Percentiles rank a stretch among this genome's conserved stretches.
These are phyloP conservation scores for Gavia stellata DNA, from an alignment of 2,113 vertebrate genomes.

Conservation along the genomic window DNA sequence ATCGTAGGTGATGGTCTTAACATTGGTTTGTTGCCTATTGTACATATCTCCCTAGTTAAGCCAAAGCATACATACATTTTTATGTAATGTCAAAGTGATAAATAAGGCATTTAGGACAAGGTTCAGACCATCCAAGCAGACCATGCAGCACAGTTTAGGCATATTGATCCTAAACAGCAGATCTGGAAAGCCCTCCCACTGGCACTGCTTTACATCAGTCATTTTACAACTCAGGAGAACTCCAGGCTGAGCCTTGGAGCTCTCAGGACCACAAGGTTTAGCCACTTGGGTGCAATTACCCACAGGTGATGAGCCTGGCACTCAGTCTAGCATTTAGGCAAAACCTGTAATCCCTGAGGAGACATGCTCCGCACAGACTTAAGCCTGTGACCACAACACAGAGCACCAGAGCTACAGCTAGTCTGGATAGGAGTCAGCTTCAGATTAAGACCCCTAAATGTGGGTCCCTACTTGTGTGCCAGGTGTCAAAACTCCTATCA, in stretches of 20 bases:
- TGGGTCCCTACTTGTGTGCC: not conserved
- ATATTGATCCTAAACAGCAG: not conserved
- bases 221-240: not conserved
- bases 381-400: not conserved
- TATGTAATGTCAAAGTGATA: not conserved
- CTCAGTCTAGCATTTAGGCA: not conserved
- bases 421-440: not conserved
- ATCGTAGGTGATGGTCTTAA: not conserved
- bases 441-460: not conserved
- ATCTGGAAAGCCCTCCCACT: not conserved
- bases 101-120: not conserved
- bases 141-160: not conserved
- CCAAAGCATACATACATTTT: not conserved
- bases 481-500: not conserved
- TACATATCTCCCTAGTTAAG: not conserved
- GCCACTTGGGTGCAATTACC: not conserved
- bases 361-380: fast-evolving
- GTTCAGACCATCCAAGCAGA: not conserved
- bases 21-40: not conserved
- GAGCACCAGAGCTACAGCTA: not conserved
- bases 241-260: not conserved
- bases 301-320: fast-evolving
- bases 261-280: not conserved
- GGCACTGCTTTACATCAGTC: not conserved
- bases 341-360: not conserved